Evolutionary conservation across 2,113 vertebrate genomes (phyloP), one percentile per base, ranked within the genome.

Genomic region (Eleginops maclovinus): DNA sequence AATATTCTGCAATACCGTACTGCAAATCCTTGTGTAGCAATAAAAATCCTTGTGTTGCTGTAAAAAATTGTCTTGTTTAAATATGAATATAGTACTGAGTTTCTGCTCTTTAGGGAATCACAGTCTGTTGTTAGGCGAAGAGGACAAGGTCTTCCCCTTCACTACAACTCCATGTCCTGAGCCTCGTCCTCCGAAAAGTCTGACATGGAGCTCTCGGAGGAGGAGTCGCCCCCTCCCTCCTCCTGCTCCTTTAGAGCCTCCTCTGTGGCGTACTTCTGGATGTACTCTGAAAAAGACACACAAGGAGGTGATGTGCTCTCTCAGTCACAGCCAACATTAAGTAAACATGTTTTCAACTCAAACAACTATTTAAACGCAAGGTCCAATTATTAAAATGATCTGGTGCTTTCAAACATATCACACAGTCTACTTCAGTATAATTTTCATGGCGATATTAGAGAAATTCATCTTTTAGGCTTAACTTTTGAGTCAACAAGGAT

Each of bases 101-200:
- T 87, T 96, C 94, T 97, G 95, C 85, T 96, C 96, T 96, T 96
- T 96, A 98, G 96, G 96, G 97, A 97, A 96, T 93, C 78, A 96
- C 93, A 96, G 95, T 98, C 95, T 94, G 91, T 85, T 87, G 87
- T 72, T 75, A 66, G 65, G 51, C 24, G 72, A 82, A 81, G 81
- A 68, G 41, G 10, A 21, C 15, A 0, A 2, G 19, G 28, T 61
- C 75, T 79, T 56, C 75, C 92, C 93, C 88, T 94, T 93, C 94
- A 98, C 97, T 99, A 99, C 97, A 99, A 98, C 90, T 99, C 98
- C 98, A 99, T 99, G 70, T 99, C 98, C 93, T 99, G 98, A 84
- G 98, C 98, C 92, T 99, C 98, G 0, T 99, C 98, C 93, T 99
- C 98, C 0, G 98, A 99, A 95, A 99, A 99, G 94, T 99, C 98